Evolutionary conservation across 2,888 invertebrate species (phyloP).

Genomic region (Drosophila antonietae): DNA sequence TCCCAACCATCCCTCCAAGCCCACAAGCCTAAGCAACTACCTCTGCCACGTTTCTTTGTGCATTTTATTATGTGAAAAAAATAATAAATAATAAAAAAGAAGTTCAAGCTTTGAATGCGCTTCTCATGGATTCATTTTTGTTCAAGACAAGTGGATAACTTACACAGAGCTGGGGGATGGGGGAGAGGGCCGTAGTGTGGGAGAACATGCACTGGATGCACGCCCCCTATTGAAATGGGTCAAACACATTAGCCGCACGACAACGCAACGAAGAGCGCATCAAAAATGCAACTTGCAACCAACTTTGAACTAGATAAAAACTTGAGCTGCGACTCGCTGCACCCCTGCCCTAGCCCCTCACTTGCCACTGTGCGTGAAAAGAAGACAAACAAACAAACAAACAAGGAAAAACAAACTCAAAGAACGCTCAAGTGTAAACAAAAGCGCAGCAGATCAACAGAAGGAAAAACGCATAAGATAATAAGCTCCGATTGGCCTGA

Average conservation of each 20-base stretch:
- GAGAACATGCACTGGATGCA: slow-evolving; percentile 40
- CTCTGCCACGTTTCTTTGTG: slow-evolving; percentile 47
- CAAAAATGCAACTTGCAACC: slow-evolving; percentile 68
- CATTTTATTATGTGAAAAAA: slow-evolving; percentile 71
- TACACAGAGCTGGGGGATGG: slow-evolving; percentile 8
- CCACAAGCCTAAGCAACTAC: not conserved
- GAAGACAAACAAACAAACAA: slow-evolving; percentile 38
- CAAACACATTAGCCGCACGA: slow-evolving; percentile 64
- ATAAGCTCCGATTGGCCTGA: not conserved
- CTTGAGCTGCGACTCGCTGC: slow-evolving; percentile 1
- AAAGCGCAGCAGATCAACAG: slow-evolving; percentile 57
- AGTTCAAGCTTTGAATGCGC: slow-evolving; percentile 72
- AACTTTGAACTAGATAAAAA: slow-evolving; percentile 60
- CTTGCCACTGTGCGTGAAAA: slow-evolving; percentile 1
- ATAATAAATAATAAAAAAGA: slow-evolving; percentile 49
- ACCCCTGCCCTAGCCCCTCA: slow-evolving; percentile 1
- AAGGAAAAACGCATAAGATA: not conserved
- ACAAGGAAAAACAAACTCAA: slow-evolving; percentile 39
- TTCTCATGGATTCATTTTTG: slow-evolving; percentile 68
- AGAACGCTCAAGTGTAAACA: slow-evolving; percentile 63
- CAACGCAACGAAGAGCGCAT: slow-evolving; percentile 57
- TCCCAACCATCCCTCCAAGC: not conserved
- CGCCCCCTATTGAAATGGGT: slow-evolving; percentile 63
- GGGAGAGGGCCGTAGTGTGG: slow-evolving; percentile 41
- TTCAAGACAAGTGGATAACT: slow-evolving; percentile 42